Evolutionary conservation across 2,797 vertebrate species (phyloP), one percentile per base, ranked within the genome.

Genomic region (Enteromius unitaeniatus): DNA sequence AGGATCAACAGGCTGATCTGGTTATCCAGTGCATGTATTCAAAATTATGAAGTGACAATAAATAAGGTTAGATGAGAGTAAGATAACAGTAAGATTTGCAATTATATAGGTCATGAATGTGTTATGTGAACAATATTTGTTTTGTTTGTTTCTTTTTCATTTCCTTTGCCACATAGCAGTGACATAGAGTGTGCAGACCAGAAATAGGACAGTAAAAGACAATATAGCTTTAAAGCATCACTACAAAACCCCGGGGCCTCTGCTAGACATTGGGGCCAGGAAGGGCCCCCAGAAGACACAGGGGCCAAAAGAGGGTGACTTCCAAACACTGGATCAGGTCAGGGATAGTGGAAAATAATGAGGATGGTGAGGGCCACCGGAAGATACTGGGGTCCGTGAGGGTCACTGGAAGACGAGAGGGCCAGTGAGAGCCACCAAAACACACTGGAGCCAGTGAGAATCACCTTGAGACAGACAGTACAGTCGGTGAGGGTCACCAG

Each of bases 401-500:
- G 67, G 8, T 5, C 21, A 69, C 10, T 5, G 0, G 10, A 69
- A 69, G 21, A 15, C 2, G 3, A 0, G n/a, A 21, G 21, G 67
- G 10, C 1, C 11, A 5, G 3, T 31, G 2, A 21, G 7, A 31
- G 64, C 3, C 31, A 65, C 64, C 1, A 10, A 0, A 65, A 34
- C 3, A 34, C 7, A 65, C 7, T 37, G 17, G 62, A 14, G 8
- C 2, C 3, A 1, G 19, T 67, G 8, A n/a, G 53, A 3, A 3
- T 2, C 34, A 40, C 65, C 2, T 0, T 0, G n/a, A n/a, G n/a
- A n/a, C n/a, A 40, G 19, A n/a, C 9, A 40, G 0, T 11, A 10
- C 4, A 9, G 64, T 5, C 0, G 0, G 2, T 68, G 9, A n/a
- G 34, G 4, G 4, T 3, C 34, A 68, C 2, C 2, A 1, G 6